Evolutionary conservation across 2,888 invertebrate genomes (phyloP).

Genomic region (Netelia inedita): DNA sequence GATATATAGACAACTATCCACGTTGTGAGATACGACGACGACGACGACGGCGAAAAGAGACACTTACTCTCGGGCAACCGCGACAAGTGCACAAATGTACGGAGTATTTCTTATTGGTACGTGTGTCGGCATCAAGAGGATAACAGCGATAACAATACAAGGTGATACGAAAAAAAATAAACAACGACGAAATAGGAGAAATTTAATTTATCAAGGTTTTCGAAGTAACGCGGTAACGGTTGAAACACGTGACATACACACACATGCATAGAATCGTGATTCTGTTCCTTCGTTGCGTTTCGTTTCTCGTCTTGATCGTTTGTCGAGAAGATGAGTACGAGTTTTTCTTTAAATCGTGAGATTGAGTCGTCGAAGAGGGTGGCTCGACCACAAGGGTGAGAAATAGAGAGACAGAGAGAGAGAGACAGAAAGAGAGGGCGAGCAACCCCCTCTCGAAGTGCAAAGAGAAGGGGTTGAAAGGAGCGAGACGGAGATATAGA

Average conservation of each 20-base stretch:
- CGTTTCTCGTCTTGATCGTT: not conserved
- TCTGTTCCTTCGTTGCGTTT: not conserved
- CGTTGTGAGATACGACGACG: constrained; percentile 45
- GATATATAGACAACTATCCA: constrained; percentile 22
- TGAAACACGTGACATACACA: constrained; percentile 47
- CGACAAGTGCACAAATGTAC: constrained; percentile 64
- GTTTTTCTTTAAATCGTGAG: constrained; percentile 45
- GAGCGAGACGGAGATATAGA: constrained; percentile 56
- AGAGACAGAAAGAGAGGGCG: constrained; percentile 2
- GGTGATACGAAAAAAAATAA: constrained; percentile 51
- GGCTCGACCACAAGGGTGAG: constrained; percentile 4
- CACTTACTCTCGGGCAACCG: constrained; percentile 46
- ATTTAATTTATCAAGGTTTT: constrained; percentile 5
- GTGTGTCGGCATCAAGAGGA: constrained; percentile 49
- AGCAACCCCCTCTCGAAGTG: constrained; percentile 24
- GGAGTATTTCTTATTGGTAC: constrained; percentile 36
- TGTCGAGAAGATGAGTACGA: not conserved
- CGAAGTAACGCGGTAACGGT: not conserved
- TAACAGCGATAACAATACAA: constrained; percentile 19
- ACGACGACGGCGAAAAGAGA: constrained; percentile 25
- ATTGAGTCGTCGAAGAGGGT: constrained; percentile 34
- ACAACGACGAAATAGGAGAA: constrained; percentile 7
- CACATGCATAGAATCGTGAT: not conserved
- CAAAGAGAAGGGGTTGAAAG: constrained; percentile 64
- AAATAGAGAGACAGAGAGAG: constrained; percentile 32